Percentiles rank a stretch among this genome's conserved stretches.
phyloP scores from a whole-genome alignment of 2,888 invertebrate species.

The Zonitis immaculata region DNA sequence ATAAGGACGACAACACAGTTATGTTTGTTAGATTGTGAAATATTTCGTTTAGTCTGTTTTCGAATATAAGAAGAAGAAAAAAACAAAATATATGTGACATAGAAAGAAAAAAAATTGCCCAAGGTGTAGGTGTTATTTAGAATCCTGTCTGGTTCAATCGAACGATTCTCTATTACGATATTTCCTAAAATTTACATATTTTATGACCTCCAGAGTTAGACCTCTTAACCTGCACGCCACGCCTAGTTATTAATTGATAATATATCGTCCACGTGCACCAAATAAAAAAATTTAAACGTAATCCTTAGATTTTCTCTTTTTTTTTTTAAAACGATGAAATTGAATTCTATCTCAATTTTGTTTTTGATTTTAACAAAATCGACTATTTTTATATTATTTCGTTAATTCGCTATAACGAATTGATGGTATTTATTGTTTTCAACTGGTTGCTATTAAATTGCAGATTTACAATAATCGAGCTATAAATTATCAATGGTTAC shows the following conservation, averaged over 20 bases:
- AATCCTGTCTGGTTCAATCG: background rate
- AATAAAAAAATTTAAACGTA: conserved; percentile 27
- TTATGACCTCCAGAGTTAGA: conserved; percentile 27
- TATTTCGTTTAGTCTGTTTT: background rate
- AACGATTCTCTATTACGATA: conserved; percentile 16
- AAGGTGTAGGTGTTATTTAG: background rate
- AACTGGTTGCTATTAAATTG: conserved; percentile 2
- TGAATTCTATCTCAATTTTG: too few species aligned
- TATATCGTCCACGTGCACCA: conserved; percentile 39
- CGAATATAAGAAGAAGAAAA: too few species aligned
- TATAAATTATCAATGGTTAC: conserved; percentile 2
- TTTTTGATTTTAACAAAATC: too few species aligned
- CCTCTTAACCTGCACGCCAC: conserved; percentile 36
- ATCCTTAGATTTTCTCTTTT: too few species aligned
- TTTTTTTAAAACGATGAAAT: too few species aligned
- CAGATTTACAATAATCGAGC: conserved; percentile 1
- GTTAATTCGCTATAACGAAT: conserved; percentile 3
- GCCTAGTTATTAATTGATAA: conserved; percentile 42
- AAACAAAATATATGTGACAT: background rate
- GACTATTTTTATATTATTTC: background rate
- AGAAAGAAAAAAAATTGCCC: background rate
- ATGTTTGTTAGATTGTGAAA: background rate
- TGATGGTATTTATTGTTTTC: conserved; percentile 6
- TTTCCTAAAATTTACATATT: conserved; percentile 26
- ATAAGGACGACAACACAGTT: too few species aligned